Percentiles rank a stretch among this genome's conserved stretches.
These are phyloP conservation scores for Aptenodytes patagonicus DNA, from an alignment of 2,113 vertebrate genomes.

Conservation along the genomic window DNA sequence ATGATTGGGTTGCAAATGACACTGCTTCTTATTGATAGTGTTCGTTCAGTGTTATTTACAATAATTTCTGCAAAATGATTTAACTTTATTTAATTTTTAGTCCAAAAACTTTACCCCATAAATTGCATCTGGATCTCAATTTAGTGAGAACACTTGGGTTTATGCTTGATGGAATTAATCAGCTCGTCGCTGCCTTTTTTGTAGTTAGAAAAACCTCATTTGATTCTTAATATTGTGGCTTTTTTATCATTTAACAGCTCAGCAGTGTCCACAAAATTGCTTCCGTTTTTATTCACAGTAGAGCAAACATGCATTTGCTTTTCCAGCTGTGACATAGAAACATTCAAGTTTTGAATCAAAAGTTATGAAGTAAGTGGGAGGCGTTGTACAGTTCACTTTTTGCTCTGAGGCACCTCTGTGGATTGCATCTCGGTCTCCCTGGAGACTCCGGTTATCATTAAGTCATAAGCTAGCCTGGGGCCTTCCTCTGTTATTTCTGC, in stretches of 20 bases:
- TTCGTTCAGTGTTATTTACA: neutral
- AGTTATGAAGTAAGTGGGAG: neutral
- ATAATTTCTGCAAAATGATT: neutral
- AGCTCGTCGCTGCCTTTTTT: fast-evolving
- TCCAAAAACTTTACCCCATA: neutral
- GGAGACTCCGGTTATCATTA: neutral
- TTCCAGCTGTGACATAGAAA: neutral
- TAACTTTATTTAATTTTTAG: neutral
- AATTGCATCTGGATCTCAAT: neutral
- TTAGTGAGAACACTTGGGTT: neutral
- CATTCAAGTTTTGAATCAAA: neutral
- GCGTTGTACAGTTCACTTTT: neutral
- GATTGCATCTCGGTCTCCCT: neutral
- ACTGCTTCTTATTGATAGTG: neutral
- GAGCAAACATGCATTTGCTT: neutral
- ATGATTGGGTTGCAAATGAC: neutral
- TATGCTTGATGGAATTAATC: neutral
- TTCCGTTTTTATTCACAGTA: neutral
- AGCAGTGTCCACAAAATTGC: neutral
- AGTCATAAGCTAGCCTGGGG: neutral
- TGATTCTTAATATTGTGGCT: neutral
- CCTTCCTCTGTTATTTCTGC: neutral
- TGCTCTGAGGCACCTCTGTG: neutral
- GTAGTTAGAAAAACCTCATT: neutral
- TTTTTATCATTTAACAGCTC: neutral